phyloP scores from a whole-genome alignment of 2,113 vertebrate species.

The Aegithalos caudatus region DNA sequence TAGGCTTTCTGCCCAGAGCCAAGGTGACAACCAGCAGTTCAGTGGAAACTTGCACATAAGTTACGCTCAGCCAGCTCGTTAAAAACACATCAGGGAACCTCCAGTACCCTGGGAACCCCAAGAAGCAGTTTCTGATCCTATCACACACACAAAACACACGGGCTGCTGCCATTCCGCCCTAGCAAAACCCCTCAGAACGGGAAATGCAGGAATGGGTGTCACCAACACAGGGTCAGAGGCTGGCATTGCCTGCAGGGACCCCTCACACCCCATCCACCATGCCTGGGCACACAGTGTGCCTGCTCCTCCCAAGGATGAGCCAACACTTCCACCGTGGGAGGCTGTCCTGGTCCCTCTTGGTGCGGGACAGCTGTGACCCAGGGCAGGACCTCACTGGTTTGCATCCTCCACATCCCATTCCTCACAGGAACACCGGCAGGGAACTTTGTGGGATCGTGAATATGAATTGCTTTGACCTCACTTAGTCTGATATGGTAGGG shows the following conservation, averaged over 20 bases:
- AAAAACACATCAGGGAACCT: background rate
- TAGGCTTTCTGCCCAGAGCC: background rate
- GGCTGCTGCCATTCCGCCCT: background rate
- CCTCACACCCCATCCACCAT: background rate
- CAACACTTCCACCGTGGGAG: rapidly evolving
- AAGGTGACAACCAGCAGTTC: background rate
- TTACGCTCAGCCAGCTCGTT: background rate
- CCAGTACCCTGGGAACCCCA: background rate
- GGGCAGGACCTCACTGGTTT: background rate
- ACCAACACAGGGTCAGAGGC: background rate
- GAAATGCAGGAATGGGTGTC: background rate
- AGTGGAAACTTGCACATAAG: background rate
- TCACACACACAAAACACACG: rapidly evolving
- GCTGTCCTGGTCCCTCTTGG: rapidly evolving
- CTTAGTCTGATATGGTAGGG: conserved; percentile 48
- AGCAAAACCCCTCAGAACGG: background rate
- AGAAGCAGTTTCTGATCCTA: background rate
- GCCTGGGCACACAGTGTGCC: rapidly evolving
- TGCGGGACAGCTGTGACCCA: rapidly evolving
- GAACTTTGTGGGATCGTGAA: conserved; percentile 27
- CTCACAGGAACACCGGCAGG: background rate
- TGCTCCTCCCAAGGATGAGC: rapidly evolving
- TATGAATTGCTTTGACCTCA: conserved; percentile 65
- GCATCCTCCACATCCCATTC: background rate
- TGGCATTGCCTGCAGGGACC: background rate